A percentile compares a stretch with the other conserved stretches of the same genome.
Conservation (phyloP, 2,113 vertebrate genomes). For the Tetraodon nigroviridis region DNA sequence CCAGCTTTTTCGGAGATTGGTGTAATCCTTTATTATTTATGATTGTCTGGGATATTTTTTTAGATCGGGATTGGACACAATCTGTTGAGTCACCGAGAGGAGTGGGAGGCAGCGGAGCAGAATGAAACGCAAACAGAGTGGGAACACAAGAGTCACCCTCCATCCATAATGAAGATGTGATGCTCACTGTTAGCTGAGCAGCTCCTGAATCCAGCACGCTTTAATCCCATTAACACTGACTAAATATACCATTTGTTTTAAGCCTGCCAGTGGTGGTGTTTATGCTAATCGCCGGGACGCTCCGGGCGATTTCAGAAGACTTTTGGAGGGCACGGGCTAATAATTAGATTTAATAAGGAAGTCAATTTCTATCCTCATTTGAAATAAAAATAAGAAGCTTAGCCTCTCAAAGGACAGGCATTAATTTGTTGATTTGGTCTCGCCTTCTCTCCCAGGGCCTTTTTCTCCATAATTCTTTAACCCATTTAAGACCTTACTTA, state of each 20-base stretch:
- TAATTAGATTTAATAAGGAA: conserved; percentile 80
- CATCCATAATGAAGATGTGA: conserved; percentile 71
- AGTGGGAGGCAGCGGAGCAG: conserved; percentile 54
- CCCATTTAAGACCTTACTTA: conserved; percentile 40
- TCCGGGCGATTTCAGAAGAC: conserved; percentile 72
- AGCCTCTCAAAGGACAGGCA: conserved; percentile 66
- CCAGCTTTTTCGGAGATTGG: conserved; percentile 73
- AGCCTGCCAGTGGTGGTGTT: conserved; percentile 75
- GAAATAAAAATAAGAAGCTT: conserved; percentile 77
- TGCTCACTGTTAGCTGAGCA: conserved; percentile 60
- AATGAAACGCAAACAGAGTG: conserved; percentile 73
- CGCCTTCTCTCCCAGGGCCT: conserved; percentile 50
- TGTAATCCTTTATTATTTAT: conserved; percentile 81
- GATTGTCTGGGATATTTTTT: conserved; percentile 74
- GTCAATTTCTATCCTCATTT: conserved; percentile 77
- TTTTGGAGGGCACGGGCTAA: conserved; percentile 77
- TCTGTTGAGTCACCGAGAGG: conserved; percentile 72
- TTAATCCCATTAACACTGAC: conserved; percentile 78
- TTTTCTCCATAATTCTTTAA: conserved; percentile 51
- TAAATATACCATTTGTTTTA: conserved; percentile 84
- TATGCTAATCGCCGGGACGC: conserved; percentile 75
- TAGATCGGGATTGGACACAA: conserved; percentile 76
- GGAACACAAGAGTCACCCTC: conserved; percentile 58
- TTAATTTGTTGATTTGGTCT: conserved; percentile 72
- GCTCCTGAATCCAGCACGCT: conserved; percentile 70